Percentiles rank a stretch among this genome's conserved stretches.
Conservation (phyloP, 1,140 invertebrate genomes). For the Habropoda laboriosa region DNA sequence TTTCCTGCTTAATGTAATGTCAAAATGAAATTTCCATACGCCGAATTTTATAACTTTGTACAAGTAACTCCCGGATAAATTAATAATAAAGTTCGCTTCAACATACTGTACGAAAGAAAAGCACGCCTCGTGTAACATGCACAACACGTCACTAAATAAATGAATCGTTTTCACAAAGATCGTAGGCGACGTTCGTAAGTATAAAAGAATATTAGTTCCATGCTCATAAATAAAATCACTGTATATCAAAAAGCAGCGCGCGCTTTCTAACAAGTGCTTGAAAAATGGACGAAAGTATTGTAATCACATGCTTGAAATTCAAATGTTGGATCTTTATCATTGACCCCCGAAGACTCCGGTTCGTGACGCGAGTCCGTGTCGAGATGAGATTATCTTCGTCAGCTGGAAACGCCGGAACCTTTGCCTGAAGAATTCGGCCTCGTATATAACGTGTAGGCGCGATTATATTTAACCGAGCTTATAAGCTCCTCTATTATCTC, state of each 20-base stretch:
- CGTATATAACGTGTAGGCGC: not conserved
- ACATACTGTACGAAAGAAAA: too few relatives aligned
- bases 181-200: not conserved
- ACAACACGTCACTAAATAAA: not conserved
- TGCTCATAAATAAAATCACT: not conserved
- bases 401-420: conserved; percentile 34
- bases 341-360: conserved; percentile 1
- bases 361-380: conserved; percentile 1
- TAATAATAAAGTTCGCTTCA: too few relatives aligned
- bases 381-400: conserved; percentile 32
- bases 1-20: too few relatives aligned
- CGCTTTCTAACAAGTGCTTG: conserved; percentile 10
- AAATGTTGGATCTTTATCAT: conserved; percentile 35
- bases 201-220: not conserved
- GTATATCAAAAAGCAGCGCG: not conserved
- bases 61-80: too few relatives aligned
- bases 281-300: conserved; percentile 22
- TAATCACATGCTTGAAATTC: conserved; percentile 24
- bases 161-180: not conserved
- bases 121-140: too few relatives aligned
- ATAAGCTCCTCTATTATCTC: not conserved
- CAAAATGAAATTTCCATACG: too few relatives aligned
- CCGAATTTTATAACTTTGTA: too few relatives aligned
- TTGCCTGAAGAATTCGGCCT: conserved; percentile 17
- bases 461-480: conserved; percentile 18